phyloP scores from a whole-genome alignment of 2,797 vertebrate genomes.

The Pseudomugil gertrudae region DNA sequence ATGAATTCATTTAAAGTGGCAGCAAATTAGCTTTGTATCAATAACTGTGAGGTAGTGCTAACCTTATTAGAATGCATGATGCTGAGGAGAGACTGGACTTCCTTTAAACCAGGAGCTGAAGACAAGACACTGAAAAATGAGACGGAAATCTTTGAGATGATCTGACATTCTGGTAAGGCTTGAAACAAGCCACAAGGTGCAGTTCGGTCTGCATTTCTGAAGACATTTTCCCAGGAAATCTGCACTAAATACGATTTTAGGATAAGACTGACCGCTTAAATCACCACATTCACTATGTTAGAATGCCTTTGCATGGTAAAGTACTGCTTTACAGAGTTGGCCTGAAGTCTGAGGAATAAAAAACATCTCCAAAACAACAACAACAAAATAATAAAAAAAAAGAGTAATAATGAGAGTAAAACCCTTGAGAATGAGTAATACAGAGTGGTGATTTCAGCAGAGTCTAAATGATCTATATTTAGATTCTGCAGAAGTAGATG shows the following conservation, averaged over 20 bases:
- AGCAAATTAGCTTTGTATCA: background rate
- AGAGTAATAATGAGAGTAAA: background rate
- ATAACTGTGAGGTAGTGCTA: slow-evolving; percentile 23
- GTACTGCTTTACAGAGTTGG: background rate
- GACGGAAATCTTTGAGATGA: slow-evolving; percentile 3
- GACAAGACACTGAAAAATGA: slow-evolving; percentile 62
- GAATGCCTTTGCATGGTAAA: background rate
- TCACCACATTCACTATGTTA: background rate
- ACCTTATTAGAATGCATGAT: slow-evolving; percentile 65
- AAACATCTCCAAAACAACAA: background rate
- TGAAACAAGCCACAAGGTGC: background rate
- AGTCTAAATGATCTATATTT: slow-evolving; percentile 52
- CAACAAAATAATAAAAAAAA: background rate
- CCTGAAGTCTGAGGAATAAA: background rate
- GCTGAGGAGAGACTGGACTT: slow-evolving; percentile 59
- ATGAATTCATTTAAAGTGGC: background rate
- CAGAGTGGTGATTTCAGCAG: slow-evolving; percentile 24
- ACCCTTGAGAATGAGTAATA: background rate
- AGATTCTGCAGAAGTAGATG: slow-evolving; percentile 22
- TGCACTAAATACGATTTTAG: background rate
- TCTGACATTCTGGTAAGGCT: background rate
- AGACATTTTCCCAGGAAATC: background rate
- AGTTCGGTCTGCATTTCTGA: background rate
- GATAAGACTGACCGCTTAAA: background rate
- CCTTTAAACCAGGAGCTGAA: slow-evolving; percentile 46